Evolutionary conservation across 2,888 invertebrate species (phyloP).

Genomic region (Nipponacmea schrenckii): DNA sequence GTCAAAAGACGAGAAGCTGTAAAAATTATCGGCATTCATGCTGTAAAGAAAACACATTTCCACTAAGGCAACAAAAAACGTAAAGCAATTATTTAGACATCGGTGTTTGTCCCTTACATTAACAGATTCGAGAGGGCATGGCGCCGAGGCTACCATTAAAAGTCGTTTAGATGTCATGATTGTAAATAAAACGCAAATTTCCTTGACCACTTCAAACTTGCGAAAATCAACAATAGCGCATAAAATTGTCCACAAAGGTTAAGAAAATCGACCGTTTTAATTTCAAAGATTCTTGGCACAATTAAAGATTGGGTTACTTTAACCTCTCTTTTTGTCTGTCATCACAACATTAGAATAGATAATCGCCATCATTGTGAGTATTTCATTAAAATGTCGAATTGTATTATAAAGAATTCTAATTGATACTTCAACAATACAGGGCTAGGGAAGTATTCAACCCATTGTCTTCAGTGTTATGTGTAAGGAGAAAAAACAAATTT

Average conservation of each 20-base stretch:
- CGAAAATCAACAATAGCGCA: too few species aligned
- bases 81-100: slow-evolving; percentile 6
- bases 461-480: too few species aligned
- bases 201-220: neutral
- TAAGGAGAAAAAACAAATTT: too few species aligned
- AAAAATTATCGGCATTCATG: neutral
- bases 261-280: neutral
- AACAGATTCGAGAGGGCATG: neutral
- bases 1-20: neutral
- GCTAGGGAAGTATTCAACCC: too few species aligned
- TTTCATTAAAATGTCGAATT: neutral
- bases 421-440: neutral
- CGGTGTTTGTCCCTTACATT: neutral
- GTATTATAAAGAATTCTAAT: neutral
- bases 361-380: neutral
- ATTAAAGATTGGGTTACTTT: neutral
- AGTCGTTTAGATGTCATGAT: neutral
- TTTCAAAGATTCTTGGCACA: neutral
- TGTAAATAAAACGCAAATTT: neutral
- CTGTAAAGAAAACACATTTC: slow-evolving; percentile 4
- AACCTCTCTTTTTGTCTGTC: neutral
- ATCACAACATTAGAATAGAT: neutral
- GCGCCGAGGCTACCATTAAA: neutral
- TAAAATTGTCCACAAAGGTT: neutral
- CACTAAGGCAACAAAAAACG: neutral